Evolutionary conservation across 2,113 vertebrate species (phyloP).

Genomic region (Corythornis vintsioides): DNA sequence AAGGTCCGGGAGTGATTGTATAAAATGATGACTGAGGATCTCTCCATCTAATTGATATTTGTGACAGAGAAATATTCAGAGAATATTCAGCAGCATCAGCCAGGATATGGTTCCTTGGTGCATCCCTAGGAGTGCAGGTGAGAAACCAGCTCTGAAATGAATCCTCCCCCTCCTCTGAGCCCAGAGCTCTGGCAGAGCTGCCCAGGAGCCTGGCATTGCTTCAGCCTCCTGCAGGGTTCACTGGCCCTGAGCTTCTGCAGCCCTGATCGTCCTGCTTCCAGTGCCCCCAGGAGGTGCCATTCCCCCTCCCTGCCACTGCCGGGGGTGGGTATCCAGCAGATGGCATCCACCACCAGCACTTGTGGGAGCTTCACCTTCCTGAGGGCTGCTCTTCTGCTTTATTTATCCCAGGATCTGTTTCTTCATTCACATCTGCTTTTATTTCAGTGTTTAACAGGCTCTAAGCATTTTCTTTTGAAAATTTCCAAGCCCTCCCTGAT

Average conservation of each 20-base stretch:
- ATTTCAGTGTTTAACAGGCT: not conserved
- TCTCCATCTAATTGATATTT: not conserved
- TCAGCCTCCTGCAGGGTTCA: not conserved
- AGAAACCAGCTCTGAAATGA: not conserved
- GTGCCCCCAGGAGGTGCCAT: not conserved
- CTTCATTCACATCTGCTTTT: not conserved
- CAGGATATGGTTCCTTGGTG: not conserved
- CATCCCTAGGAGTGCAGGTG: not conserved
- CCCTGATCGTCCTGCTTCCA: not conserved
- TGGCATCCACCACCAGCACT: constrained; percentile 15
- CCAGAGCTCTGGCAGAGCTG: not conserved
- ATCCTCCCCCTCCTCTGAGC: not conserved
- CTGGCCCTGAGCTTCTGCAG: not conserved
- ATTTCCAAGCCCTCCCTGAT: not conserved
- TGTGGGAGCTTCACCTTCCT: not conserved
- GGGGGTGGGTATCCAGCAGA: constrained; percentile 13
- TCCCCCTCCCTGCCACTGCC: rapidly evolving
- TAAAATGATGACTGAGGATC: not conserved
- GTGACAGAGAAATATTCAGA: not conserved
- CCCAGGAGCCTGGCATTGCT: not conserved
- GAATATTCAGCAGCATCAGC: not conserved
- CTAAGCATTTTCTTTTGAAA: not conserved
- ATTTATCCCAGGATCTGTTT: not conserved
- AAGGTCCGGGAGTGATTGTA: not conserved
- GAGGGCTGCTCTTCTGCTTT: not conserved